Evolutionary conservation across 1,140 invertebrate genomes (phyloP).

Genomic region (Heliothis virescens): DNA sequence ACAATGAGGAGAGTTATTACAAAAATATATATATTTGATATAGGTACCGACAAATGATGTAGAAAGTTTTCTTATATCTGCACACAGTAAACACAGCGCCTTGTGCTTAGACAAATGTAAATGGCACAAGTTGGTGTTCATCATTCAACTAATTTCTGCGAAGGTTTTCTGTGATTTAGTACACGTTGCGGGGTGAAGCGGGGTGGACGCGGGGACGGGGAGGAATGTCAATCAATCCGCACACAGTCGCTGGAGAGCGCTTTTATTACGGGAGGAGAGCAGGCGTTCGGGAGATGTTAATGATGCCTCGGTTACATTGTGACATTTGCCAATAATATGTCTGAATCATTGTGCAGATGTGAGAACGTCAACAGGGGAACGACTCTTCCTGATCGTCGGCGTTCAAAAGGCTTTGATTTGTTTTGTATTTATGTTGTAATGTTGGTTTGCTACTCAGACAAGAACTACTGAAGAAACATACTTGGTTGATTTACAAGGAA

Average conservation of each 20-base stretch:
- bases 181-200: not conserved
- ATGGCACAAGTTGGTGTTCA: slow-evolving; percentile 40
- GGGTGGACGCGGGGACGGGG: not conserved
- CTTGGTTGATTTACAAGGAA: not conserved
- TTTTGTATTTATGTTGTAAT: too few relatives aligned
- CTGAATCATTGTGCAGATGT: slow-evolving; percentile 18
- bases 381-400: not conserved
- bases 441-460: not conserved
- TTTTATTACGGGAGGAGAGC: slow-evolving; percentile 36
- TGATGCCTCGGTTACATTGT: slow-evolving; percentile 20
- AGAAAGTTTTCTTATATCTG: too few relatives aligned
- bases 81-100: not conserved
- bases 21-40: not conserved
- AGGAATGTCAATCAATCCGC: slow-evolving; percentile 27
- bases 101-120: slow-evolving; percentile 19
- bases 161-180: slow-evolving; percentile 45
- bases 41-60: not conserved
- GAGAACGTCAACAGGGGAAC: not conserved
- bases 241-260: slow-evolving; percentile 36
- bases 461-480: not conserved
- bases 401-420: not conserved
- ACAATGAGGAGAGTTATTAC: not conserved
- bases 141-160: slow-evolving; percentile 43
- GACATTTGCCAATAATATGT: slow-evolving; percentile 31
- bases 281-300: slow-evolving; percentile 7